Evolutionary conservation across 2,888 invertebrate species (phyloP).

Genomic region (Anagyrus pseudococci): DNA sequence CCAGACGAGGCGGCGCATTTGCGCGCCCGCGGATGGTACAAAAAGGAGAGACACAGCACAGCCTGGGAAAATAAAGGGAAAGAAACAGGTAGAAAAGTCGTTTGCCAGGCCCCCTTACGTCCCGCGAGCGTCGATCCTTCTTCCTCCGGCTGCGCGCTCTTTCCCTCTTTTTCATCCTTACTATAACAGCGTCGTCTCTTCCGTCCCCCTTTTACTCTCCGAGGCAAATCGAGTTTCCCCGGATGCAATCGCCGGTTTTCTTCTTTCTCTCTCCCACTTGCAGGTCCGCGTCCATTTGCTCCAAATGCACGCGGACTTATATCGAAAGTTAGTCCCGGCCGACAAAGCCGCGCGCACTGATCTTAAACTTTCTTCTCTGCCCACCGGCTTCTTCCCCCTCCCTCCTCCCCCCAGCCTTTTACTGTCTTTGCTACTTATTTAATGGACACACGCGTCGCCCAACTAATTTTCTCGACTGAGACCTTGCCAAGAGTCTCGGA

Average conservation of each 20-base stretch:
- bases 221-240: slow-evolving; percentile 25
- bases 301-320: slow-evolving; percentile 1
- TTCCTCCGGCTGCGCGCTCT: no score
- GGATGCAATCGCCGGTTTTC: not conserved
- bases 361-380: slow-evolving; percentile 14
- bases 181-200: no score
- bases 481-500: no score
- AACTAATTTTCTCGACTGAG: no score
- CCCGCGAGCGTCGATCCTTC: no score
- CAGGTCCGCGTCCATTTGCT: slow-evolving; percentile 14
- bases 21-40: no score
- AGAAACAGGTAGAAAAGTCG: slow-evolving; percentile 13
- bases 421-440: no score
- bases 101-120: slow-evolving; percentile 1
- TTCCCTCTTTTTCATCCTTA: no score
- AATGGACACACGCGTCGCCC: no score
- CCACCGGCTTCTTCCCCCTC: not conserved
- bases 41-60: not conserved
- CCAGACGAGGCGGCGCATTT: no score
- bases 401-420: not conserved
- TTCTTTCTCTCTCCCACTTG: not conserved
- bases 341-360: not conserved
- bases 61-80: no score
- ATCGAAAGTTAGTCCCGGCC: slow-evolving; percentile 19
- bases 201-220: no score